Conservation (phyloP, 1,140 invertebrate species). For the Cherax quadricarinatus region DNA sequence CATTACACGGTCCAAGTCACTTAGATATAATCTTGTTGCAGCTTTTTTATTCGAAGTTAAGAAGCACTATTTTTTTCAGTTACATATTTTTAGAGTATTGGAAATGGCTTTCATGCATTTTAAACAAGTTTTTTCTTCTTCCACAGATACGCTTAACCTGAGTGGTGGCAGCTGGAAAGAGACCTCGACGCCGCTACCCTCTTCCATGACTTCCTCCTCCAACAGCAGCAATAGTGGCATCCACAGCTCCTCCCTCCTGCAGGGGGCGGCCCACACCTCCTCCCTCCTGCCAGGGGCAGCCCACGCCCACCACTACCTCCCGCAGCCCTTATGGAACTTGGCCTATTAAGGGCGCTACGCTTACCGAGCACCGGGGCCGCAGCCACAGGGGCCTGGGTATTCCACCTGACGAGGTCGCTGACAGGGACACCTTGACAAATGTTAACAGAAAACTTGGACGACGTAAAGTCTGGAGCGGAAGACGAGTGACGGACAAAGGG, state of each 20-base stretch:
- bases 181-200: constrained; percentile 56
- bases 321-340: constrained; percentile 70
- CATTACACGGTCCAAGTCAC: too few species aligned
- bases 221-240: constrained; percentile 40
- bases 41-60: too few species aligned
- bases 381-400: constrained; percentile 45
- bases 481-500: constrained; percentile 38
- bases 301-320: constrained; percentile 68
- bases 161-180: constrained; percentile 66
- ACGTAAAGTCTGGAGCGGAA: constrained; percentile 16
- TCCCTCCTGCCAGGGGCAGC: constrained; percentile 64
- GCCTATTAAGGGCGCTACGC: constrained; percentile 66
- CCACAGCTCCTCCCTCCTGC: constrained; percentile 55
- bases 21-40: too few species aligned
- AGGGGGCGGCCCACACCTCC: constrained; percentile 44
- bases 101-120: not conserved
- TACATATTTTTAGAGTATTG: too few species aligned
- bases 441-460: not conserved
- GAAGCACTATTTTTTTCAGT: too few species aligned
- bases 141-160: constrained; percentile 64
- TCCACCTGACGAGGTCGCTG: constrained; percentile 46
- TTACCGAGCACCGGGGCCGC: constrained; percentile 56
- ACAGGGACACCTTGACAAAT: constrained; percentile 47
- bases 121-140: constrained; percentile 17
- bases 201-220: constrained; percentile 52